A percentile compares a stretch with the other conserved stretches of the same genome.
Conservation (phyloP, 2,797 vertebrate species). For the Odontamblyopus rebecca region DNA sequence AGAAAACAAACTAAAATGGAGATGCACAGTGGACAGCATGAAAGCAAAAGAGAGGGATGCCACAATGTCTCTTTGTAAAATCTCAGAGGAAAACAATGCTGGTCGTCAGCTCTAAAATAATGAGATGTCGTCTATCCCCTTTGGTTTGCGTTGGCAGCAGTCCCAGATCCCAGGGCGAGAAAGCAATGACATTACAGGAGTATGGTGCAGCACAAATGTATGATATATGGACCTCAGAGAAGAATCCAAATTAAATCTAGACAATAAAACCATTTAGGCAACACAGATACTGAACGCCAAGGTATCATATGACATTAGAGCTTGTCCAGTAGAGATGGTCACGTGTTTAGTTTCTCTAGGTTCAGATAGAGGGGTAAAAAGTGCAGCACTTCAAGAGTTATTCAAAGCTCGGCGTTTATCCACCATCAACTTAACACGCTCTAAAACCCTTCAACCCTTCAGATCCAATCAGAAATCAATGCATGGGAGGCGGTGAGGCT, state of each 20-base stretch:
- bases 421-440: slow-evolving; percentile 40
- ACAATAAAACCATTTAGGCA: slow-evolving; percentile 16
- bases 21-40: slow-evolving; percentile 5
- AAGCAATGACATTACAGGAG: slow-evolving; percentile 58
- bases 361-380: slow-evolving; percentile 23
- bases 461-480: slow-evolving; percentile 48
- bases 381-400: slow-evolving; percentile 17
- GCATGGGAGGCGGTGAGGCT: slow-evolving; percentile 22
- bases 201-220: slow-evolving; percentile 60
- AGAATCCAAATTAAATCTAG: slow-evolving; percentile 40
- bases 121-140: slow-evolving; percentile 52
- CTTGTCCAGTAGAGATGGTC: slow-evolving; percentile 35
- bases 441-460: slow-evolving; percentile 41
- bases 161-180: slow-evolving; percentile 53
- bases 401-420: slow-evolving; percentile 27
- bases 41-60: slow-evolving; percentile 16
- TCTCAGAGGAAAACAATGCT: slow-evolving; percentile 61
- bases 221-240: slow-evolving; percentile 40
- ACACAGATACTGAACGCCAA: slow-evolving; percentile 24
- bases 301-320: slow-evolving; percentile 59
- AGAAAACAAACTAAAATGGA: slow-evolving; percentile 4
- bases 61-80: slow-evolving; percentile 57
- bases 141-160: slow-evolving; percentile 54
- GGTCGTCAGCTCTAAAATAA: slow-evolving; percentile 67
- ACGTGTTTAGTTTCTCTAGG: slow-evolving; percentile 39